phyloP scores from a whole-genome alignment of 2,797 vertebrate genomes.

The Mastacembelus armatus region DNA sequence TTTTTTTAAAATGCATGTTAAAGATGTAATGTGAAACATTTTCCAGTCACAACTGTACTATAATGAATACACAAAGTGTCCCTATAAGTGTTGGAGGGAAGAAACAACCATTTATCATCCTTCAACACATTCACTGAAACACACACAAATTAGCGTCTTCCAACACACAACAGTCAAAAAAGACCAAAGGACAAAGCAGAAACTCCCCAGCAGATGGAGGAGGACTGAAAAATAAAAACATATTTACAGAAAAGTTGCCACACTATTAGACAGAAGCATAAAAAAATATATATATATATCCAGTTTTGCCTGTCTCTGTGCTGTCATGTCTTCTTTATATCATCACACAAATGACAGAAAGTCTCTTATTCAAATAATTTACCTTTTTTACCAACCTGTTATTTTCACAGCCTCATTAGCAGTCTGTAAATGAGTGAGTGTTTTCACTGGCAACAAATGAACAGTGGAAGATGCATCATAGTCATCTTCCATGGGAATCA shows the following conservation, averaged over 20 bases:
- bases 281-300: too few relatives aligned
- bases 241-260: background rate
- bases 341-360: too few relatives aligned
- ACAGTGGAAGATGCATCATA: background rate
- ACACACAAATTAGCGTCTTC: background rate
- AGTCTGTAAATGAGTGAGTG: background rate
- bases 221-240: conserved; percentile 10
- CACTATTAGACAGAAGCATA: background rate
- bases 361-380: too few relatives aligned
- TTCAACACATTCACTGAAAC: background rate
- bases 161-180: background rate
- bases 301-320: too few relatives aligned
- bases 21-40: background rate
- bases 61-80: background rate
- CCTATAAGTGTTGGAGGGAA: background rate
- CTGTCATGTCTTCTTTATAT: too few relatives aligned
- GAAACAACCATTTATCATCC: background rate
- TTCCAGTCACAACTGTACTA: background rate
- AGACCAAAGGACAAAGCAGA: conserved; percentile 28
- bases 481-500: too few relatives aligned
- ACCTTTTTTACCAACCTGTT: too few relatives aligned
- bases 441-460: background rate
- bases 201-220: conserved; percentile 8
- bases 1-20: conserved; percentile 5
- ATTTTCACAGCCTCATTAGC: too few relatives aligned